Evolutionary conservation across 2,113 vertebrate species (phyloP).

Genomic region (Morphnarchus princeps): DNA sequence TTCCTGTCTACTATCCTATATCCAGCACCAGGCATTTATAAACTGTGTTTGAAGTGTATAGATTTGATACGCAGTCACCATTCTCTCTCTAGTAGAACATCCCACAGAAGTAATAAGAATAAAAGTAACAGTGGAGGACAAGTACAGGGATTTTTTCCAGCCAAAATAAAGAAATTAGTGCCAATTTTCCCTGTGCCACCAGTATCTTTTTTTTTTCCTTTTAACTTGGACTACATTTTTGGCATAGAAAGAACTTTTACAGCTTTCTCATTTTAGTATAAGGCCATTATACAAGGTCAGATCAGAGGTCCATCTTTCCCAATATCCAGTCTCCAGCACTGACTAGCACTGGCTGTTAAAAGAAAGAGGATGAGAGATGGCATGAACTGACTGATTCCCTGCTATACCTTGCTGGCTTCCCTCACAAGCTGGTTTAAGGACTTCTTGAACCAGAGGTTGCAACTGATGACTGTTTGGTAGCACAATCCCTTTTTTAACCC

Average conservation of each 20-base stretch:
- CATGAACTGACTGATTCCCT: background rate
- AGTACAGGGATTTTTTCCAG: background rate
- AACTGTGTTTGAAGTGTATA: background rate
- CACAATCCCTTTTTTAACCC: background rate
- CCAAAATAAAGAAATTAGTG: background rate
- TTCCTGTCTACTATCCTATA: background rate
- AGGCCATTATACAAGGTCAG: background rate
- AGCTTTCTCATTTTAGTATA: background rate
- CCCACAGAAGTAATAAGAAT: background rate
- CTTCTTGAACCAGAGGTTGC: background rate
- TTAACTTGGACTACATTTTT: background rate
- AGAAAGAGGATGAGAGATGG: background rate
- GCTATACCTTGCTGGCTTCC: background rate
- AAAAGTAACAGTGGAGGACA: background rate
- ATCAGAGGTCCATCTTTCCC: background rate
- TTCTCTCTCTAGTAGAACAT: background rate
- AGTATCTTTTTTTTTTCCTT: background rate
- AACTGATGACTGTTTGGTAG: background rate
- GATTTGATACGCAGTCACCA: background rate
- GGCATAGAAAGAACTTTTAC: background rate
- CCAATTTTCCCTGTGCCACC: background rate
- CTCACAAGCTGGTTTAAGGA: background rate
- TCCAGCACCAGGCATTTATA: background rate
- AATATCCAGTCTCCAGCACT: background rate
- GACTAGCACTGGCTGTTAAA: background rate